Percentiles rank a stretch among this genome's conserved stretches.
Conservation (phyloP, 2,888 invertebrate species). For the Cybosia mesomella region DNA sequence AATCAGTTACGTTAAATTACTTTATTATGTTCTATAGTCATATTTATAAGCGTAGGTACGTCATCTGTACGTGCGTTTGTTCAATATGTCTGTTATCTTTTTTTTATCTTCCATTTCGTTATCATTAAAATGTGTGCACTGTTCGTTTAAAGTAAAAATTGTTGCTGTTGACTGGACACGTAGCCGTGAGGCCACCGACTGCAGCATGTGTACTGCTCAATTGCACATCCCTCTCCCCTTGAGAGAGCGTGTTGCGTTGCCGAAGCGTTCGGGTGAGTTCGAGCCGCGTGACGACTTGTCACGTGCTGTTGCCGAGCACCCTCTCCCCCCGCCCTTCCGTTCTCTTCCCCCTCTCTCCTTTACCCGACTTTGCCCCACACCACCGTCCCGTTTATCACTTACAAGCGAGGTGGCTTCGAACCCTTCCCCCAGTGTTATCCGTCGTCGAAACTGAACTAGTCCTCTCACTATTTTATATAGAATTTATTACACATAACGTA, state of each 20-base stretch:
- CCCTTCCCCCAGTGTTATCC: slow-evolving; percentile 32
- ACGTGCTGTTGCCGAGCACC: slow-evolving; percentile 59
- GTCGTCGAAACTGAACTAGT: slow-evolving; percentile 34
- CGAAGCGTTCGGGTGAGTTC: slow-evolving; percentile 57
- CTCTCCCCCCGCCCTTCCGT: slow-evolving; percentile 30
- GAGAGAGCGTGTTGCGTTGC: slow-evolving; percentile 53
- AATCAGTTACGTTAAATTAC: not conserved
- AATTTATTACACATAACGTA: slow-evolving; percentile 54
- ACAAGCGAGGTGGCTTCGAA: slow-evolving; percentile 56
- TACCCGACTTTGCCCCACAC: slow-evolving; percentile 22
- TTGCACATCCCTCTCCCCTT: slow-evolving; percentile 37
- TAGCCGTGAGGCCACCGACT: not conserved
- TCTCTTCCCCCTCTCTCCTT: slow-evolving; percentile 26
- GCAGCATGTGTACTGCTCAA: slow-evolving; percentile 24
- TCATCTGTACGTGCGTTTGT: not conserved
- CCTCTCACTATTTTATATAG: slow-evolving; percentile 54
- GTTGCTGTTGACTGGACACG: slow-evolving; percentile 5
- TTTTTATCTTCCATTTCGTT: slow-evolving; percentile 8
- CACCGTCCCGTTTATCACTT: slow-evolving; percentile 57
- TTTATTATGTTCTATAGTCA: slow-evolving; percentile 1
- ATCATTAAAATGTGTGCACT: slow-evolving; percentile 1
- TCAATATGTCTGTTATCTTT: not conserved
- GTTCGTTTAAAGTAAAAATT: slow-evolving; percentile 8
- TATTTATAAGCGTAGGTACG: not conserved
- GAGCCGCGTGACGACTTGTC: slow-evolving; percentile 70